phyloP scores from a whole-genome alignment of 2,888 invertebrate genomes.

The Parnassius orleans region DNA sequence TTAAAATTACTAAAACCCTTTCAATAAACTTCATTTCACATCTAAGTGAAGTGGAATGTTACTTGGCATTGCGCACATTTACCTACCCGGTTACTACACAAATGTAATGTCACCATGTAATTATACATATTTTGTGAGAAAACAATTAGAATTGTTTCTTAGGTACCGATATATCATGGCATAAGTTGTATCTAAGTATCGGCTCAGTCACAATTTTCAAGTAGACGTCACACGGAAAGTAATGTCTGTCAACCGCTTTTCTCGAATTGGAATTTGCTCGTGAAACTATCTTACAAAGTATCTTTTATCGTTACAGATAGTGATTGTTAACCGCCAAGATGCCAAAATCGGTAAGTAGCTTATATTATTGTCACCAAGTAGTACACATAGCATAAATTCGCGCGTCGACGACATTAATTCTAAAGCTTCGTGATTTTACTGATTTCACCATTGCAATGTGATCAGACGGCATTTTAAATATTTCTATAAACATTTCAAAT shows the following conservation, averaged over 20 bases:
- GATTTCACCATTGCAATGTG: slow-evolving; percentile 72
- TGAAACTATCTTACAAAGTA: slow-evolving; percentile 44
- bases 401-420: slow-evolving; percentile 33
- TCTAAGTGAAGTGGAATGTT: slow-evolving; percentile 37
- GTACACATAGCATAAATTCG: slow-evolving; percentile 27
- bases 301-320: slow-evolving; percentile 71
- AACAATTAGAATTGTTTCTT: slow-evolving; percentile 39
- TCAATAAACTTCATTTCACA: slow-evolving; percentile 32
- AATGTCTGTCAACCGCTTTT: slow-evolving; percentile 46
- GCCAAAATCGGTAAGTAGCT: slow-evolving; percentile 83
- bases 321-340: slow-evolving; percentile 79
- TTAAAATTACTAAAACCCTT: slow-evolving; percentile 16
- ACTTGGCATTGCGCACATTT: slow-evolving; percentile 46
- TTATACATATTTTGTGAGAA: slow-evolving; percentile 49
- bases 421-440: slow-evolving; percentile 52
- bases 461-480: slow-evolving; percentile 51
- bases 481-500: slow-evolving; percentile 41
- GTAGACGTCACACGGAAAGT: slow-evolving; percentile 51
- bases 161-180: slow-evolving; percentile 33
- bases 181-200: slow-evolving; percentile 33
- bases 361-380: slow-evolving; percentile 27
- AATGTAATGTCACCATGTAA: slow-evolving; percentile 53
- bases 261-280: slow-evolving; percentile 46
- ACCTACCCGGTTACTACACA: slow-evolving; percentile 63
- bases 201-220: slow-evolving; percentile 47